Evolutionary conservation across 2,113 vertebrate species (phyloP).

Genomic region (Microtus montanus): DNA sequence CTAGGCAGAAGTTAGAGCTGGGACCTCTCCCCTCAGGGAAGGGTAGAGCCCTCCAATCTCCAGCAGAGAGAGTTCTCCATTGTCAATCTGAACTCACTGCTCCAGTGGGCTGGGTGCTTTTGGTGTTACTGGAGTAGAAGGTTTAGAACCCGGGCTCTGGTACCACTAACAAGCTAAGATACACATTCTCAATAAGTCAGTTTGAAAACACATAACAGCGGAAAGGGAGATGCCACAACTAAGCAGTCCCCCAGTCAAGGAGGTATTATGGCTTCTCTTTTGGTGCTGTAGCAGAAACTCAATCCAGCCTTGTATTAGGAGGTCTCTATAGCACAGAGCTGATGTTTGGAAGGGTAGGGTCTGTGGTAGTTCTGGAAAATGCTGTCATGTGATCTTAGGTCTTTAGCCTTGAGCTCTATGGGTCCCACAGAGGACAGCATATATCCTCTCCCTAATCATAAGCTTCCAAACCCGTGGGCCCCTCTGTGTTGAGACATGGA

Average conservation of each 20-base stretch:
- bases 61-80: neutral
- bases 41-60: neutral
- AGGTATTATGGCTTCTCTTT: neutral
- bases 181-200: neutral
- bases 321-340: neutral
- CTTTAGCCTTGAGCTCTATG: neutral
- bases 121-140: neutral
- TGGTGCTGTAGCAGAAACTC: neutral
- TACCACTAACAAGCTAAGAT: neutral
- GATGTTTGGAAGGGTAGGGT: neutral
- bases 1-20: neutral
- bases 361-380: neutral
- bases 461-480: neutral
- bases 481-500: neutral
- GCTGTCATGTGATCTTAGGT: neutral
- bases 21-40: neutral
- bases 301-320: neutral
- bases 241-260: neutral
- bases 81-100: neutral
- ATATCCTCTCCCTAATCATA: neutral
- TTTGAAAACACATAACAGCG: neutral
- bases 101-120: too few species aligned
- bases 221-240: neutral
- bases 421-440: neutral
- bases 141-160: neutral